Base-by-base conservation (phyloP, 1,140 invertebrate species). In the Zaprionus taronus region DNA sequence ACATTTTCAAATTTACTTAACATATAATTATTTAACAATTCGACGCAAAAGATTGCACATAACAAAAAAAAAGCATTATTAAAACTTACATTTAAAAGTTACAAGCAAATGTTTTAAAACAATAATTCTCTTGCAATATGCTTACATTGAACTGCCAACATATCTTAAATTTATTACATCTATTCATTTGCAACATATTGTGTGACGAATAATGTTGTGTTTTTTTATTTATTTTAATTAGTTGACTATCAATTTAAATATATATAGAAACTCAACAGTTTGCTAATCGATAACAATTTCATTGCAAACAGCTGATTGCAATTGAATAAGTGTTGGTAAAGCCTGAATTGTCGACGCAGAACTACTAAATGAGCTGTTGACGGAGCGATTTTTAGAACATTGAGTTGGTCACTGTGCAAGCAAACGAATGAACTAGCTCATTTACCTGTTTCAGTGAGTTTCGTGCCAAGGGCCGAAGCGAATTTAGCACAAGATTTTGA, bases 401-500 rank as follows among this genome's bases (percentile, higher is more conserved):
- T 4, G 36, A 38, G 14, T 38, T 38, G 2, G 5, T 34, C 34
- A 2, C 4, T 38, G 3, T 34, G 12, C 51, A 24, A 66, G 6
- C 28, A 49, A 28, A 5, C 44, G 17, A 24, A 44, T 11, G 28
- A 58, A n/a, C 61, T 38, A 9, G 14, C 1, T 38, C 20, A 61
- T n/a, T 51, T 51, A 12, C 15, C 5, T 12, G 41, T 9, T 62
- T 47, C n/a, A n/a, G 41, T 47, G n/a, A 47, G n/a, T 62, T 62
- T 62, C 15, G 24, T 57, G 31, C 14, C 17, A n/a, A 12, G 60
- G 31, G 26, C 15, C 26, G 31, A 60, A 31, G 41, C 20, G 41
- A 49, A 24, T 68, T 53, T 64, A 53, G 36, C 53, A 34, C 20
- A 67, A 51, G 24, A 53, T 51, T 55, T 61, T 60, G 36, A 73